Evolutionary conservation across 2,113 vertebrate genomes (phyloP), one percentile per base, ranked within the genome.

Genomic region (Coptodon rendalli): DNA sequence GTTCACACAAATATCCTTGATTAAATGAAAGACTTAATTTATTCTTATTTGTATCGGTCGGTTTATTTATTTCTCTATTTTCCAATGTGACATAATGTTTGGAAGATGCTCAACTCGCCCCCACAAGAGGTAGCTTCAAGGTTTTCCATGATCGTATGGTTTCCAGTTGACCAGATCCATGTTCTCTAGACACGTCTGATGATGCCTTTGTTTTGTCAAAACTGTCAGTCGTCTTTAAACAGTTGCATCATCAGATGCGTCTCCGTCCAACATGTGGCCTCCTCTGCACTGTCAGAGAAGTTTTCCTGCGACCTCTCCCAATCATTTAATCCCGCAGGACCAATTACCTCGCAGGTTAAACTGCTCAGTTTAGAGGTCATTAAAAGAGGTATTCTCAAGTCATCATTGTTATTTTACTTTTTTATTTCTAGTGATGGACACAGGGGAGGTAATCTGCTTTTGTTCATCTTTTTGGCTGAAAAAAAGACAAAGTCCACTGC

Each of bases 181-280:
- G 61, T 91, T 81, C 86, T 85, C 85, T 83, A 92, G 91, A 91
- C 89, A 93, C 85, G 87, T 92, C 90, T 91, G 90, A 92, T 52
- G 79, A 48, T 82, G 71, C 40, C 87, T 94, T 92, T 86, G 80
- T 84, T 81, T 82, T 29, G 8, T 93, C 79, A 88, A 79, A 89
- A 82, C 89, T 91, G 89, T 93, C 84, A 11, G 83, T 91, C 86
- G 87, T 87, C 78, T 83, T 89, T 31, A 91, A 94, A 93, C 86
- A 85, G 63, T 91, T 71, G 19, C 80, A 50, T 94, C 90, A 90
- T 92, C 36, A 78, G 7, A 53, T 34, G 14, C 40, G 27, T 61
- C 29, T 80, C 79, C 12, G 14, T 90, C 43, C 68, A 86, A 73
- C 88, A 90, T 91, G 78, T 91, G 89, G 43, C 82, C 81, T 61